Evolutionary conservation across 2,888 invertebrate species (phyloP), one percentile per base, ranked within the genome.

Genomic region (Encarsia formosa): DNA sequence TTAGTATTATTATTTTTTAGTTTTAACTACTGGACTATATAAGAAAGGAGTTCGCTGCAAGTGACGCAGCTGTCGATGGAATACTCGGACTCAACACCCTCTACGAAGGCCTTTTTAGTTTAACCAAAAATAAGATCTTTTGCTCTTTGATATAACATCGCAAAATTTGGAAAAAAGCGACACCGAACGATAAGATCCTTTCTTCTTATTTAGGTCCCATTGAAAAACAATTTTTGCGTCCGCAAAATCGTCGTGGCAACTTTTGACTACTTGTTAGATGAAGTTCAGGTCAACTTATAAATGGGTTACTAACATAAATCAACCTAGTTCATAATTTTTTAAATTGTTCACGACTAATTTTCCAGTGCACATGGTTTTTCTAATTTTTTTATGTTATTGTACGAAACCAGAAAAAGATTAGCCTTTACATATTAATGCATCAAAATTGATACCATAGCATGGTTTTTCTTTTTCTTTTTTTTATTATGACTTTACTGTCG

Each of bases 361-460:
- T n/a, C n/a, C n/a, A n/a, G n/a, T n/a, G n/a, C n/a, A n/a, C n/a
- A n/a, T n/a, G n/a, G n/a, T n/a, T n/a, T n/a, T n/a, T n/a, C n/a
- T n/a, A n/a, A n/a, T n/a, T n/a, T n/a, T n/a, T n/a, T n/a, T n/a
- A n/a, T n/a, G 22, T 42, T 32, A 16, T 43, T 37, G 22, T 31
- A 29, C 23, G 26, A 38, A 52, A 47, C 19, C 39, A 23, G 16
- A 44, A 49, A 37, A 37, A 49, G 29, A 46, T 47, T 47, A 50
- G 50, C 54, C 54, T 50, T 54, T 54, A 54, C 54, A 50, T 54
- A 54, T 54, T 50, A 47, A 54, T 54, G 50, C 54, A 50, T 50
- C 32, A 38, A 41, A 53, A 41, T 53, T 42, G 31, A 37, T 20
- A 24, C 23, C 32, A 37, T 26, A 37, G 42, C 34, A 29, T 46